Evolutionary conservation across 2,888 invertebrate genomes (phyloP).

Genomic region (Melinopterus prodromus): DNA sequence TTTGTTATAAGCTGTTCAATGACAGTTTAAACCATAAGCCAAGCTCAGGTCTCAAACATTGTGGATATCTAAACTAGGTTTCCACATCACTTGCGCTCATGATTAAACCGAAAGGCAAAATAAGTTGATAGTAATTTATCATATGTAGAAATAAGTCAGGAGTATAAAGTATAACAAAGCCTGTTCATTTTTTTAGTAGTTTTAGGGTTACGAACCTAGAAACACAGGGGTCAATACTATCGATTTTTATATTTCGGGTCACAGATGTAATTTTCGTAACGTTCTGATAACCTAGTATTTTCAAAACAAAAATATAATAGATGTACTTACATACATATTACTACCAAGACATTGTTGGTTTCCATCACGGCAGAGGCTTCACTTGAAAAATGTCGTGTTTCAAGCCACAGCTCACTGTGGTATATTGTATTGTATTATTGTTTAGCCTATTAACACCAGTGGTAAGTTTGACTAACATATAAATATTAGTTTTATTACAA

Average conservation of each 20-base stretch:
- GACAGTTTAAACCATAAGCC: no score
- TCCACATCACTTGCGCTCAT: neutral
- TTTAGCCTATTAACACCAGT: neutral
- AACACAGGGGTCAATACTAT: conserved; percentile 1
- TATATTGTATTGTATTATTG: neutral
- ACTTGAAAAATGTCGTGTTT: neutral
- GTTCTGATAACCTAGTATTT: neutral
- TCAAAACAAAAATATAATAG: neutral
- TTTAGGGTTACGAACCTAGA: no score
- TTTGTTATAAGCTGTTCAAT: no score
- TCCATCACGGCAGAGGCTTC: no score
- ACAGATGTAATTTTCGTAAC: neutral
- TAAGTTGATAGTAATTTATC: no score
- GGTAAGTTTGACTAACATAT: neutral
- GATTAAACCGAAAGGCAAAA: no score
- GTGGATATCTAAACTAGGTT: neutral
- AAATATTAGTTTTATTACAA: neutral
- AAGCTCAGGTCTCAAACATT: no score
- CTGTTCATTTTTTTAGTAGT: no score
- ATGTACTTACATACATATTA: no score
- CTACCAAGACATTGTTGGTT: no score
- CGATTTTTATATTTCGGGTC: neutral
- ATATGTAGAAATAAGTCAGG: no score
- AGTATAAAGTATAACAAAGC: no score
- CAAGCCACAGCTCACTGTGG: neutral